Evolutionary conservation across 1,140 invertebrate species (phyloP), one percentile per base, ranked within the genome.

Genomic region (Sesamia nonagrioides): DNA sequence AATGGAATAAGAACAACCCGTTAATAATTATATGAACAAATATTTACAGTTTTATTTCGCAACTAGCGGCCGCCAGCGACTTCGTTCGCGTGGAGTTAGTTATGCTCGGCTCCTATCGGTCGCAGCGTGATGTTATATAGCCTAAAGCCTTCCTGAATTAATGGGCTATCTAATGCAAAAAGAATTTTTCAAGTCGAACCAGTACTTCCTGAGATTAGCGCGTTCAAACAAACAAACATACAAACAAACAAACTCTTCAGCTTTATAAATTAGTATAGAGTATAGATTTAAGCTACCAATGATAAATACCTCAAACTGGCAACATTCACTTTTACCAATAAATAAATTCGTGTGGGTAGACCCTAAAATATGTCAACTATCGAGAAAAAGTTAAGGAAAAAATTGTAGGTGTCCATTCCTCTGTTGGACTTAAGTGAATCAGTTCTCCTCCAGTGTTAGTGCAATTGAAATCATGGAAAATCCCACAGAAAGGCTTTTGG

Each of bases 391-490:
- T 50, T 8, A 7, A 13, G 4, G 33, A 63, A 33, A 42, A 21
- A 7, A 15, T 5, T 3, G n/a, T 40, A 63, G 37, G 60, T 42
- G 60, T 40, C 37, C 60, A 18, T 18, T 42, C 35, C 8, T 37
- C 35, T 5, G 37, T 9, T 17, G 37, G 37, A 15, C 9, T 11
- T 11, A 63, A 40, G 61, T 66, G 37, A 66, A 63, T 63, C 60
- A 37, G 9, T 42, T 17, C n/a, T 18, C 7, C 17, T 18, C n/a
- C 35, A 11, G 37, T 21, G 7, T 66, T 18, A 5, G 42, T 21
- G 66, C 40, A n/a, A 21, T 33, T 21, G 66, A 69, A 50, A 69
- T 50, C 13, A 48, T 48, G 66, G 66, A 69, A 50, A 69, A 69
- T 48, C 21, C 66, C 21, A 48, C 42, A 18, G 66, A 69, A 48